Conservation (phyloP, 2,888 invertebrate genomes). For the Laspeyria flexula region DNA sequence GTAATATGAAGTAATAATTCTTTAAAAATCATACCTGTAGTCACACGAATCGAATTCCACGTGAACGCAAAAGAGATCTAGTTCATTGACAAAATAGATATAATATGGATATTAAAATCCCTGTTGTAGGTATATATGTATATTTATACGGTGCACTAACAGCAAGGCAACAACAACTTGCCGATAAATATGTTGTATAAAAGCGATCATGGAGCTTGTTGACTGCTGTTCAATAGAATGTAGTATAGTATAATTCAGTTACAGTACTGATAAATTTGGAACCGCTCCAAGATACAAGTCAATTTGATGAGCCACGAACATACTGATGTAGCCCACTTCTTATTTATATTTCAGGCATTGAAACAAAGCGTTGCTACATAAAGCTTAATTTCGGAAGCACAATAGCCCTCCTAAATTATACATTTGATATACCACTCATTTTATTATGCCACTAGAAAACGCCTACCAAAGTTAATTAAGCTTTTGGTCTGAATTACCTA, state of each 20-base stretch:
- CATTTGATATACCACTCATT: conserved; percentile 5
- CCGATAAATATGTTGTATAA: background rate
- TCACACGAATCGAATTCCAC: too few relatives aligned
- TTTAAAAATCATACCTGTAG: too few relatives aligned
- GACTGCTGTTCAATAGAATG: background rate
- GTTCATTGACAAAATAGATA: too few relatives aligned
- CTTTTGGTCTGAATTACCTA: conserved; percentile 9
- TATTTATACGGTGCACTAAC: too few relatives aligned
- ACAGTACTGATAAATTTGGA: conserved; percentile 3
- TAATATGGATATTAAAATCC: too few relatives aligned
- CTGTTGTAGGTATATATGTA: too few relatives aligned
- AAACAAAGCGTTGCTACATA: background rate
- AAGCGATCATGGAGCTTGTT: background rate
- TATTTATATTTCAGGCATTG: background rate
- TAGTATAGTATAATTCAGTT: background rate
- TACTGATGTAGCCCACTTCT: background rate
- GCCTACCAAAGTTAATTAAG: background rate
- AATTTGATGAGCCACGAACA: background rate
- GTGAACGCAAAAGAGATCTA: too few relatives aligned
- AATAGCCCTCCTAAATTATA: background rate
- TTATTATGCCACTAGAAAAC: background rate
- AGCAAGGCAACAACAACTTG: background rate
- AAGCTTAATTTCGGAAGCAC: background rate
- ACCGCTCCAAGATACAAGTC: conserved; percentile 3
- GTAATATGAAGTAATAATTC: too few relatives aligned